These are phyloP conservation scores for Muscicapa adusta DNA, from an alignment of 2,113 vertebrate genomes.

Conservation along the genomic window DNA sequence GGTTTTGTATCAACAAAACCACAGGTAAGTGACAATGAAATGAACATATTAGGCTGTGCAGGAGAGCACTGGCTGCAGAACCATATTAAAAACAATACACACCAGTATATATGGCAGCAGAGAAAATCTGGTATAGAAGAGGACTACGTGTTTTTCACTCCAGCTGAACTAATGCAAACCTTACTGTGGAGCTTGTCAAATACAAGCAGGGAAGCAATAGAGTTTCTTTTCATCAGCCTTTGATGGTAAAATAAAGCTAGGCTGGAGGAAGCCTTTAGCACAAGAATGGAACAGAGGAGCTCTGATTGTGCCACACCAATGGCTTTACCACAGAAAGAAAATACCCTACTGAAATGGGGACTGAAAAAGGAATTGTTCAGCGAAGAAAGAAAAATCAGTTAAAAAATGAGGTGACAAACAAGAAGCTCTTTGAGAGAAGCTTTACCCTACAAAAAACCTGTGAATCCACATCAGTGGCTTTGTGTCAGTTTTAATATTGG, in stretches of 20 bases:
- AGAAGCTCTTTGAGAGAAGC: not conserved
- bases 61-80: not conserved
- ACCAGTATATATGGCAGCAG: not conserved
- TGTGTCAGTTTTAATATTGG: not conserved
- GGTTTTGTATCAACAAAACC: slow-evolving; percentile 46
- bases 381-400: not conserved
- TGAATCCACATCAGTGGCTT: not conserved
- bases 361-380: not conserved
- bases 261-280: not conserved
- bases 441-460: not conserved
- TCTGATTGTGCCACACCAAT: not conserved
- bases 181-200: not conserved
- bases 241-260: slow-evolving; percentile 11
- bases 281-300: not conserved
- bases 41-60: not conserved
- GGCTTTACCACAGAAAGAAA: not conserved
- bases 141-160: not conserved
- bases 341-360: not conserved
- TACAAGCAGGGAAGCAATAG: not conserved
- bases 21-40: slow-evolving; percentile 15
- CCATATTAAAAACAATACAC: not conserved
- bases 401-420: not conserved
- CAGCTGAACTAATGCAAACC: not conserved
- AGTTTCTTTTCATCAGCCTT: not conserved
- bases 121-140: not conserved